These are phyloP conservation scores for Pediacus dermestoides DNA, from an alignment of 2,888 invertebrate genomes.

Conservation along the genomic window DNA sequence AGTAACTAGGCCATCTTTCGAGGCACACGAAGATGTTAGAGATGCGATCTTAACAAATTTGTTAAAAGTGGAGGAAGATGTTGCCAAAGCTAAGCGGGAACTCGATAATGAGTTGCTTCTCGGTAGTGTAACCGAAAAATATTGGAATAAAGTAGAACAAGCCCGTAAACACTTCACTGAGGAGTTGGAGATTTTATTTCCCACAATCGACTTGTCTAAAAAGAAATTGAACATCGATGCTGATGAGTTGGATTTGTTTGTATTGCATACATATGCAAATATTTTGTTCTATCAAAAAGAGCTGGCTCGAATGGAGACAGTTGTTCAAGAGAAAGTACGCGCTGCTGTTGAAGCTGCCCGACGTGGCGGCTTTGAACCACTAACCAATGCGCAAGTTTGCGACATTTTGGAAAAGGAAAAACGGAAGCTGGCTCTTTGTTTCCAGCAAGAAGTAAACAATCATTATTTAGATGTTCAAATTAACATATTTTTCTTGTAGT, in stretches of 20 bases:
- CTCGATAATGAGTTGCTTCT: constrained; percentile 57
- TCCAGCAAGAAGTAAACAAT: constrained; percentile 63
- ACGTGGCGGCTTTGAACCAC: constrained; percentile 51
- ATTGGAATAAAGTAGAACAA: constrained; percentile 73
- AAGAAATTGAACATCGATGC: constrained; percentile 60
- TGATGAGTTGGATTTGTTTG: constrained; percentile 72
- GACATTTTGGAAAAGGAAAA: constrained; percentile 68
- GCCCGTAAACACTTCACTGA: constrained; percentile 61
- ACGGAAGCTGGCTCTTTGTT: constrained; percentile 63
- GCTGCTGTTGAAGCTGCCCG: constrained; percentile 60
- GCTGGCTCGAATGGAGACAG: constrained; percentile 65
- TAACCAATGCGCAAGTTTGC: constrained; percentile 58
- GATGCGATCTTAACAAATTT: constrained; percentile 57
- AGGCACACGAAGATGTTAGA: constrained; percentile 48
- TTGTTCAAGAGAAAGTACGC: constrained; percentile 60
- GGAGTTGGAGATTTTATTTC: constrained; percentile 68
- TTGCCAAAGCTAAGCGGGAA: constrained; percentile 57
- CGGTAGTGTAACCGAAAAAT: constrained; percentile 68
- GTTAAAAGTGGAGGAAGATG: constrained; percentile 54
- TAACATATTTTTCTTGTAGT: constrained; percentile 47
- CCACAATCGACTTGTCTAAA: constrained; percentile 65
- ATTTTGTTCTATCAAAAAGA: constrained; percentile 76
- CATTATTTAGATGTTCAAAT: not conserved
- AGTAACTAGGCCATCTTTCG: constrained; percentile 48
- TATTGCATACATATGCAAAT: constrained; percentile 74